A percentile compares a stretch with the other conserved stretches of the same genome.
Evolutionary conservation across 2,113 vertebrate species (phyloP).

Genomic region (Takifugu flavidus): DNA sequence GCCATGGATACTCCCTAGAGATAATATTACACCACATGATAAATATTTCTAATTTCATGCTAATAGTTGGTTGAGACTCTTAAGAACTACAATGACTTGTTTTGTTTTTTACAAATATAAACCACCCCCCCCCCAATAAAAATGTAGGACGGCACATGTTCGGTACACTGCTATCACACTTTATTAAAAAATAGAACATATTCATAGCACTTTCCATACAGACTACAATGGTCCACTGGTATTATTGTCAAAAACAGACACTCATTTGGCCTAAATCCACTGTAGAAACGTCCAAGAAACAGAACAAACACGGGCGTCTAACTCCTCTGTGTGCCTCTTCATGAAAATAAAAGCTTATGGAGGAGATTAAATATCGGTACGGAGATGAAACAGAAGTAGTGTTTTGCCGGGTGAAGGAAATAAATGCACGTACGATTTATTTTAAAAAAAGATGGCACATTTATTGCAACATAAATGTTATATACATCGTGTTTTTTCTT

Average conservation of each 20-base stretch:
- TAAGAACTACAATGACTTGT: no score
- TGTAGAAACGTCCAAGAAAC: conserved; percentile 53
- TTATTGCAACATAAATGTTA: conserved; percentile 99
- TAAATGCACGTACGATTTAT: conserved; percentile 77
- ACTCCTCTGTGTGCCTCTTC: conserved; percentile 5
- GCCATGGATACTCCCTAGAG: no score
- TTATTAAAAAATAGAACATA: conserved; percentile 78
- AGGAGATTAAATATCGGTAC: conserved; percentile 24
- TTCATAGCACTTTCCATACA: conserved; percentile 73
- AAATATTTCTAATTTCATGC: no score
- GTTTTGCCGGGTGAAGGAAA: conserved; percentile 48
- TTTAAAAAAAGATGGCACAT: conserved; percentile 99
- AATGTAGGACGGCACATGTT: conserved; percentile 49
- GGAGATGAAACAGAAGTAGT: conserved; percentile 18
- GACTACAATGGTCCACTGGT: conserved; percentile 72
- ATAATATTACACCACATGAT: no score
- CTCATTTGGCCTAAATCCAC: conserved; percentile 70
- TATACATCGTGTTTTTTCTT: conserved; percentile 97
- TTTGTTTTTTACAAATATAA: not conserved
- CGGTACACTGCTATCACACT: conserved; percentile 67
- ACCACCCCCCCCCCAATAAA: not conserved
- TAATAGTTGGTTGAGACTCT: no score
- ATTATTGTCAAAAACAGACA: conserved; percentile 63
- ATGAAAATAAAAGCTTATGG: conserved; percentile 32
- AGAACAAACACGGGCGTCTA: conserved; percentile 1